Evolutionary conservation across 1,140 invertebrate genomes (phyloP).

Genomic region (Plodia interpunctella): DNA sequence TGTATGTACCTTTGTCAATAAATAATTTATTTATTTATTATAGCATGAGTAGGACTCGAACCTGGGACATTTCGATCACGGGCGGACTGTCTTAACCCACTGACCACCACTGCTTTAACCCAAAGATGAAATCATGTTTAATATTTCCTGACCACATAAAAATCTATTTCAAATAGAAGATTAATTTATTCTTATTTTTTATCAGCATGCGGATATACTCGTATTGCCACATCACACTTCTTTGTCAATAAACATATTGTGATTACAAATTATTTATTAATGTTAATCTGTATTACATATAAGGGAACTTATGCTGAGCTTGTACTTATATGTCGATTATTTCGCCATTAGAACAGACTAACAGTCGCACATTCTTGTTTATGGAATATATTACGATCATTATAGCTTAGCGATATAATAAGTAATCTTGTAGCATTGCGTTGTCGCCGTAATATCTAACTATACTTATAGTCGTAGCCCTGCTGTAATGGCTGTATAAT

Average conservation of each 20-base stretch:
- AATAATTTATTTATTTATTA: too few relatives aligned
- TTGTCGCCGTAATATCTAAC: neutral
- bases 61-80: too few relatives aligned
- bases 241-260: neutral
- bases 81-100: too few relatives aligned
- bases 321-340: neutral
- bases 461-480: neutral
- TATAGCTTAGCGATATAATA: neutral
- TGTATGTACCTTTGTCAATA: too few relatives aligned
- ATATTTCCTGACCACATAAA: neutral
- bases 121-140: too few relatives aligned
- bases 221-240: neutral
- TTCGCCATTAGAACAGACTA: neutral
- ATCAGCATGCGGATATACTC: neutral
- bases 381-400: neutral
- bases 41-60: too few relatives aligned
- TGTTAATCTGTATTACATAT: slow-evolving; percentile 8
- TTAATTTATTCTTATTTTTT: too few relatives aligned
- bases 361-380: neutral
- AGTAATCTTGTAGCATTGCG: neutral
- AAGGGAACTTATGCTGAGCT: slow-evolving; percentile 2
- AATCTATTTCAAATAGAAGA: neutral
- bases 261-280: neutral
- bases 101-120: too few relatives aligned
- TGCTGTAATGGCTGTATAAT: neutral